Percentiles rank a stretch among this genome's conserved stretches.
These are phyloP conservation scores for Norana najaformis DNA, from an alignment of 2,888 invertebrate genomes.

Conservation along the genomic window DNA sequence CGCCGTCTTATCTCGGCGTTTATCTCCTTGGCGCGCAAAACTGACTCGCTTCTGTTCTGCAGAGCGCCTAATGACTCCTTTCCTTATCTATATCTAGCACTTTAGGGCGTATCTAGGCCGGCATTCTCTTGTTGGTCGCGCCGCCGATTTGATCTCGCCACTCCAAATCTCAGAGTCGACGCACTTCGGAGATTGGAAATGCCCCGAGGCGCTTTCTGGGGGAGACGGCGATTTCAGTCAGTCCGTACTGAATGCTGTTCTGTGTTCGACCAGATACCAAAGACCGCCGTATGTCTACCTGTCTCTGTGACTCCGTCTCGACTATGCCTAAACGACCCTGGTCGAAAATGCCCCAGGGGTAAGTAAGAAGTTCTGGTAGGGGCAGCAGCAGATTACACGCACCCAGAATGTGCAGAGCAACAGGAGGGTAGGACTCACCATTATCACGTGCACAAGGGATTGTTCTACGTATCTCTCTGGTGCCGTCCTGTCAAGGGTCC, in stretches of 20 bases:
- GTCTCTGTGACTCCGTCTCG: background rate
- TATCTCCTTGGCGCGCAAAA: background rate
- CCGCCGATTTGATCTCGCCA: background rate
- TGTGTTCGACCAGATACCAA: background rate
- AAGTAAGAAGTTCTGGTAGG: background rate
- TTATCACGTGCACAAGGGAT: background rate
- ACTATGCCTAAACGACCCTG: background rate
- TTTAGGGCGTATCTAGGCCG: constrained; percentile 13
- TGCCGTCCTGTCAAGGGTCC: background rate
- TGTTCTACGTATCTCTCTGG: background rate
- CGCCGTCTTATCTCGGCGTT: background rate
- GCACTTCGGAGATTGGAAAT: background rate
- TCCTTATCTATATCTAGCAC: background rate
- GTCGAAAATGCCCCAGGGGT: constrained; percentile 13
- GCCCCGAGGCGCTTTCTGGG: background rate
- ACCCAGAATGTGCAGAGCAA: background rate
- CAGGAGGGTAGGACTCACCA: background rate
- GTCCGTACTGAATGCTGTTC: background rate
- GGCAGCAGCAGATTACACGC: background rate
- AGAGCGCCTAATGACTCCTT: background rate
- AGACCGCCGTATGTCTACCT: background rate
- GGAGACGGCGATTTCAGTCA: background rate
- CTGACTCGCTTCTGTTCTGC: background rate
- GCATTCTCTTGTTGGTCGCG: background rate
- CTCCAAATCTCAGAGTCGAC: constrained; percentile 7